phyloP scores from a whole-genome alignment of 2,888 invertebrate species.

The Notodonta ziczac region DNA sequence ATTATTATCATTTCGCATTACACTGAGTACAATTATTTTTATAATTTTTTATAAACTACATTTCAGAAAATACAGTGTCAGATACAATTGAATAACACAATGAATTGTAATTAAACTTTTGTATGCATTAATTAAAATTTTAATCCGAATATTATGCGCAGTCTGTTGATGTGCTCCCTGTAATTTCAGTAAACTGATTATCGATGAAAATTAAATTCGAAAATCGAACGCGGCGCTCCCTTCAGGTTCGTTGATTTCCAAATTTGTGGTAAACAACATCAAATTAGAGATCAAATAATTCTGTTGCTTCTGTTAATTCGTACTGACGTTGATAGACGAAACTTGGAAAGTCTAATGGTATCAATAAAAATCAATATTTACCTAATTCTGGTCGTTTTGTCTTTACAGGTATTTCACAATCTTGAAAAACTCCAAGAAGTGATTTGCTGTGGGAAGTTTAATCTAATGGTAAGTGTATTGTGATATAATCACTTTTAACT shows the following conservation, averaged over 20 bases:
- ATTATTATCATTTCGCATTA: too few species aligned
- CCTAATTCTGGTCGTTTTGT: slow-evolving; percentile 11
- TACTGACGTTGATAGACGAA: too few species aligned
- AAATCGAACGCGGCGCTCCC: slow-evolving; percentile 24
- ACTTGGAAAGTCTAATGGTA: too few species aligned
- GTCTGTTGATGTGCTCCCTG: slow-evolving; percentile 34
- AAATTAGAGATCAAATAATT: slow-evolving; percentile 31
- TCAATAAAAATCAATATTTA: not conserved
- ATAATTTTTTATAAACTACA: not conserved
- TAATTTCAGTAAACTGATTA: slow-evolving; percentile 53
- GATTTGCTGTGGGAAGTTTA: slow-evolving; percentile 52
- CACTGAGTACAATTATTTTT: not conserved
- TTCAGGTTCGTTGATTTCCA: slow-evolving; percentile 27
- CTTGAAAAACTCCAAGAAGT: slow-evolving; percentile 71
- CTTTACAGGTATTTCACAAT: slow-evolving; percentile 75
- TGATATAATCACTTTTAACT: too few species aligned
- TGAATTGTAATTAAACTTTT: slow-evolving; percentile 42
- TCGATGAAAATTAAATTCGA: slow-evolving; percentile 39
- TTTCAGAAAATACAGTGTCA: too few species aligned
- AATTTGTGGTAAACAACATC: slow-evolving; percentile 26
- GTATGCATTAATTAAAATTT: slow-evolving; percentile 44
- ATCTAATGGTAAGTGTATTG: not conserved
- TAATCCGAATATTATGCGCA: slow-evolving; percentile 36
- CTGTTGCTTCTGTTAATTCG: slow-evolving; percentile 3
- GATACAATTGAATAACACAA: slow-evolving; percentile 10